Conservation (phyloP, 23 tunicate species). For the Clavelina lepadiformis region DNA sequence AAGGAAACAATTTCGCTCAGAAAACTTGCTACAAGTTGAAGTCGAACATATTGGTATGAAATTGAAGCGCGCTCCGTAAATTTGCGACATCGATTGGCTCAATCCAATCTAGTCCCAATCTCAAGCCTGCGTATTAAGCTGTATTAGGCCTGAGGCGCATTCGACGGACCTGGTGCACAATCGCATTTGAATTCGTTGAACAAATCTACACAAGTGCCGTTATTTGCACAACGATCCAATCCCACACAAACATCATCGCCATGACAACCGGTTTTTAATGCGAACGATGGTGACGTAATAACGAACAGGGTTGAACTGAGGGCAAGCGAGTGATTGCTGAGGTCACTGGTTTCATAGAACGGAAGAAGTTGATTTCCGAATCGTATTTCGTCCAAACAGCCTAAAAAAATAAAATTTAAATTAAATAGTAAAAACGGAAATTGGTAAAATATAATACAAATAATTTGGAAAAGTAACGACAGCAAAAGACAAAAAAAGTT, state of each 20-base stretch:
- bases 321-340: conserved; percentile 6
- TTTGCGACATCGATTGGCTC: no score
- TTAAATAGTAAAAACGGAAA: background rate
- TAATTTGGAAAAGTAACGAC: no score
- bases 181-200: conserved; percentile 35
- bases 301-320: background rate
- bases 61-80: no score
- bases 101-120: no score
- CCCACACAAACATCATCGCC: conserved; percentile 45
- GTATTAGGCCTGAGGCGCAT: no score
- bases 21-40: background rate
- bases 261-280: conserved; percentile 23
- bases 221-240: conserved; percentile 29
- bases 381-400: conserved; percentile 47
- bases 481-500: no score
- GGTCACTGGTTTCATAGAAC: conserved; percentile 17
- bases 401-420: conserved; percentile 8
- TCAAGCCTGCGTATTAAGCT: no score
- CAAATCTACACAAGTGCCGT: conserved; percentile 43
- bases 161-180: conserved; percentile 38
- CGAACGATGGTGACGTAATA: background rate
- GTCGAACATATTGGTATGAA: background rate
- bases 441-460: background rate
- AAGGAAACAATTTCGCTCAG: background rate
- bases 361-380: conserved; percentile 33